Conservation (phyloP, 2,113 vertebrate species). For the Microcebus murinus region DNA sequence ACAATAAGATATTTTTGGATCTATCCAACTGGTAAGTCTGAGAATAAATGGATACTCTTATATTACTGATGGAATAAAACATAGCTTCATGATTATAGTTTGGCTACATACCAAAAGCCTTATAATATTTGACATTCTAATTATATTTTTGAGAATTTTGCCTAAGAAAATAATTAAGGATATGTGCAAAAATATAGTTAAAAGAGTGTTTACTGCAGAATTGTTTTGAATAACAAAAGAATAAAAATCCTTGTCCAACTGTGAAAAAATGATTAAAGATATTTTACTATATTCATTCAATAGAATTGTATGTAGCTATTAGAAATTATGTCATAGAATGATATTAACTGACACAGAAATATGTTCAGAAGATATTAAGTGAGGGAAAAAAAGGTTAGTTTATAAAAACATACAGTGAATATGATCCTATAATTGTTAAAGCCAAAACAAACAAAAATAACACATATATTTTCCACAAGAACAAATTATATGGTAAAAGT, state of each 20-base stretch:
- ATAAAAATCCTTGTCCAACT: not conserved
- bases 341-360: not conserved
- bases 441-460: not conserved
- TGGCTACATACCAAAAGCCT: not conserved
- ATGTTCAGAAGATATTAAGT: not conserved
- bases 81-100: not conserved
- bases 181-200: not conserved
- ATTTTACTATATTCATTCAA: not conserved
- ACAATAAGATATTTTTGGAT: not conserved
- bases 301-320: not conserved
- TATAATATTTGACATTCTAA: not conserved
- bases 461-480: not conserved
- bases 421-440: not conserved
- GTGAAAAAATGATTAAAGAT: not conserved
- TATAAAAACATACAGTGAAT: not conserved
- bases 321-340: not conserved
- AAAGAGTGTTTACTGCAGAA: not conserved
- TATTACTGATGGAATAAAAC: not conserved
- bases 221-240: not conserved
- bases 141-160: not conserved
- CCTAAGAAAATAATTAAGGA: not conserved
- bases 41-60: not conserved
- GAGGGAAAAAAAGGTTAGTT: not conserved
- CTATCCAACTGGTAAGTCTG: not conserved
- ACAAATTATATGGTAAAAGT: not conserved